Base-by-base conservation (phyloP, 1,140 invertebrate species). In the Danaus plexippus region DNA sequence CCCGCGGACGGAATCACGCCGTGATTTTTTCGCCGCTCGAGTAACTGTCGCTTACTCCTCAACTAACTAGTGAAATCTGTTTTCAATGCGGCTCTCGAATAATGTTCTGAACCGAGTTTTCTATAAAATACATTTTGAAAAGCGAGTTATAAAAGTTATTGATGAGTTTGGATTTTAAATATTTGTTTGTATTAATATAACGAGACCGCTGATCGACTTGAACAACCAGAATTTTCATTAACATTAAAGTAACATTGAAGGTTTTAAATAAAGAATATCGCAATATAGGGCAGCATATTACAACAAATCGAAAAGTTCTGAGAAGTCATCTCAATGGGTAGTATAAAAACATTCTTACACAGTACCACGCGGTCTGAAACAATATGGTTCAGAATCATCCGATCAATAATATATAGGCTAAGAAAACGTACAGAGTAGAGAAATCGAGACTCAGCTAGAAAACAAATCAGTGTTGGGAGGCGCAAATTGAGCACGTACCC, bases 401-500 rank as follows among this genome's bases (percentile, higher is more conserved):
- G 77, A 84, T 86, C 80, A 77, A 82, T 80, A 80, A 77, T 80
- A 83, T 85, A 84, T 85, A 81, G 75, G 79, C 74, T 82, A 82
- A 80, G 74, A 69, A 74, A 71, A 64, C 61, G 65, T 68, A 75
- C 77, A 81, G 79, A 78, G 75, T 64, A 76, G 61, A 60, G 61
- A 61, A 59, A 63, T 52, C 64, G 59, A 72, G 67, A 68, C 72
- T 66, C 70, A 66, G 73, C 66, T 62, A 73, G 76, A 77, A 87
- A 87, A 87, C 84, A 87, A 87, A 87, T 87, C 84, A 85, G 81
- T 72, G 79, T 69, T 69, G 77, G 79, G 81, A 82, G 81, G 81
- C 81, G 80, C 75, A 85, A 87, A 85, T 87, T 87, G 84, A 81
- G 81, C 81, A 87, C 84, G 84, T 87, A 85, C 77, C 81, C 77